Percentiles rank a stretch among this genome's conserved stretches.
Evolutionary conservation across 2,888 invertebrate species (phyloP).

Genomic region (Drosophila fulvimacula): DNA sequence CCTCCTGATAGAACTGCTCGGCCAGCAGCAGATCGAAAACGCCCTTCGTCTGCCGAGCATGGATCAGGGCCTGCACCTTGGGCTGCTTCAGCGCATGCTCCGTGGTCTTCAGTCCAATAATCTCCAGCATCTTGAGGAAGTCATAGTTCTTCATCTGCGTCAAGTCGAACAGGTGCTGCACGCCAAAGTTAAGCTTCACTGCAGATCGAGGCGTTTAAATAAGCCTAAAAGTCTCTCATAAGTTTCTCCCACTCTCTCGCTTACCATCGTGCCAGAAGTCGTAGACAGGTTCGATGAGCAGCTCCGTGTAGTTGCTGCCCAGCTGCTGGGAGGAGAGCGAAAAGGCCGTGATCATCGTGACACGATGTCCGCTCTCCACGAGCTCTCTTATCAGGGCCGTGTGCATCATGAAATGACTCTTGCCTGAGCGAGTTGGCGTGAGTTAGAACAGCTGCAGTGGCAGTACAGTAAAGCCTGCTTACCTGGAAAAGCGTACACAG

Average conservation of each 20-base stretch:
- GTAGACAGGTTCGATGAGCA: constrained; percentile 82
- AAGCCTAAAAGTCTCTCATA: background rate
- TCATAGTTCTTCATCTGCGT: constrained; percentile 69
- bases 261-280: constrained; percentile 82
- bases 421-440: constrained; percentile 51
- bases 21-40: constrained; percentile 85
- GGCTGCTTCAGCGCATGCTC: constrained; percentile 81
- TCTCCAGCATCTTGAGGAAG: constrained; percentile 79
- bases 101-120: constrained; percentile 79
- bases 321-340: constrained; percentile 70
- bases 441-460: background rate
- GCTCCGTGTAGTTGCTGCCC: constrained; percentile 82
- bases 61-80: constrained; percentile 80
- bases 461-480: constrained; percentile 3
- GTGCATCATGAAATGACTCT: constrained; percentile 86
- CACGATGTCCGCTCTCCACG: constrained; percentile 82
- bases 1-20: constrained; percentile 85
- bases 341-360: constrained; percentile 80
- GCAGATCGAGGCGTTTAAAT: background rate
- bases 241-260: constrained; percentile 46
- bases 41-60: constrained; percentile 66
- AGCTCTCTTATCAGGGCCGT: constrained; percentile 84
- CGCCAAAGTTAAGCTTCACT: constrained; percentile 79
- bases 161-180: constrained; percentile 80
- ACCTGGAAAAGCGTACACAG: constrained; percentile 84